Evolutionary conservation across 2,113 vertebrate species (phyloP).

Genomic region (Chamaetylas fuelleborni): DNA sequence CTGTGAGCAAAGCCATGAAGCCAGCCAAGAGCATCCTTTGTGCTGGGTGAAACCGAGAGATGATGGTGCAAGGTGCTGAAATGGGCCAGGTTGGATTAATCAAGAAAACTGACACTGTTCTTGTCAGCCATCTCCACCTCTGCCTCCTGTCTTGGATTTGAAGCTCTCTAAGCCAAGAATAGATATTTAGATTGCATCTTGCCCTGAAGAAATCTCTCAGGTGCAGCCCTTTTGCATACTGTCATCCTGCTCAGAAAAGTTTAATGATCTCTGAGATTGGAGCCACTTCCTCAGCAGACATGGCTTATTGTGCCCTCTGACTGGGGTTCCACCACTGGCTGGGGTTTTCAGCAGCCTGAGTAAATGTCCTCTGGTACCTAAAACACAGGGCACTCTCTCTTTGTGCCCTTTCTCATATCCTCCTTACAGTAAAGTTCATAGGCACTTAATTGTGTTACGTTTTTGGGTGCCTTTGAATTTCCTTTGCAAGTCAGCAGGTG

Average conservation of each 20-base stretch:
- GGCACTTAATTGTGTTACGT: neutral
- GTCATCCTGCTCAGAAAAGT: neutral
- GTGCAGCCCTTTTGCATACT: neutral
- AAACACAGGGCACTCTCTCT: neutral
- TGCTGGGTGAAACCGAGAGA: neutral
- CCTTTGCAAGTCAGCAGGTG: neutral
- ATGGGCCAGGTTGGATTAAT: neutral
- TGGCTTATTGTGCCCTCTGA: neutral
- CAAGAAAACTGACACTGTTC: neutral
- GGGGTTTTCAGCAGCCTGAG: neutral
- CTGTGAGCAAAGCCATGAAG: neutral
- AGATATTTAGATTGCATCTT: neutral
- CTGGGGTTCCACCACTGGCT: neutral
- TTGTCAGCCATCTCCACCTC: rapidly evolving
- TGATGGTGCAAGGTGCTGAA: neutral
- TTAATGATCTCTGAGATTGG: neutral
- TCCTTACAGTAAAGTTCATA: neutral
- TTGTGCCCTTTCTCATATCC: neutral
- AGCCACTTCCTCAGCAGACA: neutral
- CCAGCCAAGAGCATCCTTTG: neutral
- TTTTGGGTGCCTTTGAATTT: neutral
- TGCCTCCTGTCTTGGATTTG: neutral
- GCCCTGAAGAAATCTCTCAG: neutral
- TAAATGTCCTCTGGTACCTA: neutral
- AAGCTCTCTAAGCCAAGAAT: neutral